Conservation (phyloP, 2,797 vertebrate genomes). For the Anableps anableps region DNA sequence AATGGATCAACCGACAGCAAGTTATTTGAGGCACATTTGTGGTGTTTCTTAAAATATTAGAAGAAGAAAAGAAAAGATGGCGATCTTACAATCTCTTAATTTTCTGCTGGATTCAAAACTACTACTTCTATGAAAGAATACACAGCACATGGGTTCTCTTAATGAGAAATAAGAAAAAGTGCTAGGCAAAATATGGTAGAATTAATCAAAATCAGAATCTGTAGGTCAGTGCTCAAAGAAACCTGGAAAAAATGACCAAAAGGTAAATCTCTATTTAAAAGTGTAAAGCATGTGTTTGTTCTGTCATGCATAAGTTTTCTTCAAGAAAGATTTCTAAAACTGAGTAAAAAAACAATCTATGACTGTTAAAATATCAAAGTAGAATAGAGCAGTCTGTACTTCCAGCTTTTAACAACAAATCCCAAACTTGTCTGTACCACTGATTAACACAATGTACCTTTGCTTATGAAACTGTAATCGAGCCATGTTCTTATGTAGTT, state of each 20-base stretch:
- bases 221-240: background rate
- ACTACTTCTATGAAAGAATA: background rate
- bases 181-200: background rate
- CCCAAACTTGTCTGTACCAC: constrained; percentile 19
- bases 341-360: background rate
- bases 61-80: background rate
- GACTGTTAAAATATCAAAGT: background rate
- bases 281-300: background rate
- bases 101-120: constrained; percentile 4
- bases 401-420: constrained; percentile 1
- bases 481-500: constrained; percentile 28
- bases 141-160: background rate
- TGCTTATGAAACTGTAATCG: constrained; percentile 26
- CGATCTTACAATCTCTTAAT: background rate
- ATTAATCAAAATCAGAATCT: background rate
- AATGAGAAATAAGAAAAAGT: constrained; percentile 1
- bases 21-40: background rate
- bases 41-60: background rate
- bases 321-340: background rate
- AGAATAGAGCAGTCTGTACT: background rate
- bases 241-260: background rate
- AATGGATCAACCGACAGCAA: background rate
- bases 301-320: background rate
- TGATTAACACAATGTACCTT: constrained; percentile 15
- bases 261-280: background rate